Conservation (phyloP, 1,140 invertebrate species). For the Drosophila arizonae region DNA sequence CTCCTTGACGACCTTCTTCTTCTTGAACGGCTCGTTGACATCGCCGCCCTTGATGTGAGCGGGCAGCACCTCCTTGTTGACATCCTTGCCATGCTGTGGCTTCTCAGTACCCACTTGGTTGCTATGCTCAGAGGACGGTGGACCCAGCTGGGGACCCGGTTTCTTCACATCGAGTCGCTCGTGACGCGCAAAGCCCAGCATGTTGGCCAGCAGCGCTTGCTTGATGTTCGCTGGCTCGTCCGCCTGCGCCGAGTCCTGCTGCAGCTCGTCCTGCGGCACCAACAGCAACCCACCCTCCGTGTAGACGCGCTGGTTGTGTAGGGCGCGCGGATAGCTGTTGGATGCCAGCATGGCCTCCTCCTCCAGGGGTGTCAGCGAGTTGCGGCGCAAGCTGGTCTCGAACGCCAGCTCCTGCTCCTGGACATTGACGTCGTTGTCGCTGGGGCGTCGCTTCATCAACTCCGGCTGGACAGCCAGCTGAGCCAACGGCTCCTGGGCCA, state of each 20-base stretch:
- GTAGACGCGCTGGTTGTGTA: conserved; percentile 83
- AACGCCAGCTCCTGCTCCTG: conserved; percentile 63
- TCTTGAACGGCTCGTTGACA: conserved; percentile 70
- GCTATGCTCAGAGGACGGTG: conserved; percentile 65
- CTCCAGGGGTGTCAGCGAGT: conserved; percentile 74
- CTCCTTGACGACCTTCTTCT: conserved; percentile 74
- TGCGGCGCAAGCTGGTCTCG: conserved; percentile 62
- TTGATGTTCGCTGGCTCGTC: conserved; percentile 81
- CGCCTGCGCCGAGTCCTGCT: conserved; percentile 50
- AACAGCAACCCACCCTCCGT: conserved; percentile 87
- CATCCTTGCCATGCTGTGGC: conserved; percentile 22
- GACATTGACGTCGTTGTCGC: conserved; percentile 27
- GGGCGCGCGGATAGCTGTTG: conserved; percentile 59
- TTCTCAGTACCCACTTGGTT: conserved; percentile 66
- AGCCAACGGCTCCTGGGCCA: conserved; percentile 51
- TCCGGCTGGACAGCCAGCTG: conserved; percentile 40
- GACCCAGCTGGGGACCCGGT: conserved; percentile 91
- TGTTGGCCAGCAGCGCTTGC: conserved; percentile 69
- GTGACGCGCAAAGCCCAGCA: conserved; percentile 90
- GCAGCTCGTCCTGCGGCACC: conserved; percentile 70
- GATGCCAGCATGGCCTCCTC: conserved; percentile 79
- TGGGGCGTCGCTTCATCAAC: conserved; percentile 56
- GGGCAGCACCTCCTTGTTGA: conserved; percentile 78
- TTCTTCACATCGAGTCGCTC: conserved; percentile 97
- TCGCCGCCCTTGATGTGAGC: conserved; percentile 73